phyloP scores from a whole-genome alignment of 1,140 invertebrate genomes.

The Aleiodes sp. region DNA sequence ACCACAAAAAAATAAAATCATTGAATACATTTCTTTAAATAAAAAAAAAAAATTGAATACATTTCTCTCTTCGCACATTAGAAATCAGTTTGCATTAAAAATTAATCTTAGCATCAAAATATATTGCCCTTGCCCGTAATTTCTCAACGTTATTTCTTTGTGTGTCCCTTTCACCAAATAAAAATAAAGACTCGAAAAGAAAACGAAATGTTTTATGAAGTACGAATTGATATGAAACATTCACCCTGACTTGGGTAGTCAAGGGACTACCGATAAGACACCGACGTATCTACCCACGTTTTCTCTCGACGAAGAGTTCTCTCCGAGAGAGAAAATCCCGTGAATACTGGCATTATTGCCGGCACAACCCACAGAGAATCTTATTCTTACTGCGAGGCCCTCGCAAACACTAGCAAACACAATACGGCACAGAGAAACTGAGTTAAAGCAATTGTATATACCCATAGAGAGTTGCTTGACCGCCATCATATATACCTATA shows the following conservation, averaged over 20 bases:
- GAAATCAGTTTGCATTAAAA: too few relatives aligned
- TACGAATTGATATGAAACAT: conserved; percentile 12
- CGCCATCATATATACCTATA: conserved; percentile 7
- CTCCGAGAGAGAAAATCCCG: background rate
- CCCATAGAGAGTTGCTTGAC: conserved; percentile 4
- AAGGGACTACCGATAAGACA: conserved; percentile 17
- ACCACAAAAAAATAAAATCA: too few relatives aligned
- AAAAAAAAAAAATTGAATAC: too few relatives aligned
- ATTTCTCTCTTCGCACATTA: too few relatives aligned
- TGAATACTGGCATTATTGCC: conserved; percentile 16
- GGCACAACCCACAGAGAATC: conserved; percentile 10
- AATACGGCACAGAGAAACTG: background rate
- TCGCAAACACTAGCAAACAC: conserved; percentile 12
- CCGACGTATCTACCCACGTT: conserved; percentile 17
- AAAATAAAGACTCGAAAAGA: background rate
- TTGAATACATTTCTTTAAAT: too few relatives aligned
- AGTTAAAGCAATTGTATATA: background rate
- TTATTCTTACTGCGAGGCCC: conserved; percentile 1
- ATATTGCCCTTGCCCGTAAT: background rate
- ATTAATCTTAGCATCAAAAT: too few relatives aligned
- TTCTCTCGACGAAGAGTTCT: background rate
- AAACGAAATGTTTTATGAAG: conserved; percentile 9
- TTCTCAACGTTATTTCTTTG: background rate
- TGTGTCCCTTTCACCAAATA: background rate
- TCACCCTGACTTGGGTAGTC: background rate